phyloP scores from a whole-genome alignment of 2,888 invertebrate genomes.

The Drosophila infuscata region DNA sequence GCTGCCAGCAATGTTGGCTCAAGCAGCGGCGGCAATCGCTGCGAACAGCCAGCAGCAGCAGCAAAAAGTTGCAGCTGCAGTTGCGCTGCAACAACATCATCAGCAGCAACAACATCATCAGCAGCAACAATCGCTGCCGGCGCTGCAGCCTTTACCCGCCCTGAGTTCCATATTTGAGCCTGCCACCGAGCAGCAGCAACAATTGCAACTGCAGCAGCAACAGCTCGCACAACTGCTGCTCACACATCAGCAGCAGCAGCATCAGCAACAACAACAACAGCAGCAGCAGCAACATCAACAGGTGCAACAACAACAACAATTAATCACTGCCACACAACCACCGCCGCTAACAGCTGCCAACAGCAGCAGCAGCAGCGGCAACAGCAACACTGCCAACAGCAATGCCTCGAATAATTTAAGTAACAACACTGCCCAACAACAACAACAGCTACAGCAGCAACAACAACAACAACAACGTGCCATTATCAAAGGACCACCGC shows the following conservation, averaged over 20 bases:
- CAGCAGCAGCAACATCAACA: conserved; percentile 54
- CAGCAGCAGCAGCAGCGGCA: conserved; percentile 54
- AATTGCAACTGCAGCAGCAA: conserved; percentile 79
- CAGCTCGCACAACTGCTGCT: conserved; percentile 66
- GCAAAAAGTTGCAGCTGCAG: conserved; percentile 61
- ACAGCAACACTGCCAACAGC: conserved; percentile 53
- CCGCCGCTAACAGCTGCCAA: conserved; percentile 78
- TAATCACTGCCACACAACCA: conserved; percentile 79
- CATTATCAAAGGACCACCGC: conserved; percentile 62
- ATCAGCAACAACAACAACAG: conserved; percentile 45
- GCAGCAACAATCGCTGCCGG: conserved; percentile 76
- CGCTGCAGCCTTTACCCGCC: conserved; percentile 84
- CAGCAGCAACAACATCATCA: conserved; percentile 51
- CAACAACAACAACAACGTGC: conserved; percentile 52
- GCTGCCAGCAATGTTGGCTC: conserved; percentile 84
- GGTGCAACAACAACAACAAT: conserved; percentile 58
- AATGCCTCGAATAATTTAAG: conserved; percentile 66
- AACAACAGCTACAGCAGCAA: conserved; percentile 30
- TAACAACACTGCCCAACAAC: conserved; percentile 56
- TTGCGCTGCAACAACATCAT: conserved; percentile 55
- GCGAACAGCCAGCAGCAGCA: conserved; percentile 77
- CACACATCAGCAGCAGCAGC: conserved; percentile 59
- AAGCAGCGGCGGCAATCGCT: conserved; percentile 80
- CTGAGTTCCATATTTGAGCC: conserved; percentile 83
- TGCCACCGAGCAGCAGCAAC: conserved; percentile 65